Conservation (phyloP, 2,113 vertebrate genomes). For the Hylia prasina region DNA sequence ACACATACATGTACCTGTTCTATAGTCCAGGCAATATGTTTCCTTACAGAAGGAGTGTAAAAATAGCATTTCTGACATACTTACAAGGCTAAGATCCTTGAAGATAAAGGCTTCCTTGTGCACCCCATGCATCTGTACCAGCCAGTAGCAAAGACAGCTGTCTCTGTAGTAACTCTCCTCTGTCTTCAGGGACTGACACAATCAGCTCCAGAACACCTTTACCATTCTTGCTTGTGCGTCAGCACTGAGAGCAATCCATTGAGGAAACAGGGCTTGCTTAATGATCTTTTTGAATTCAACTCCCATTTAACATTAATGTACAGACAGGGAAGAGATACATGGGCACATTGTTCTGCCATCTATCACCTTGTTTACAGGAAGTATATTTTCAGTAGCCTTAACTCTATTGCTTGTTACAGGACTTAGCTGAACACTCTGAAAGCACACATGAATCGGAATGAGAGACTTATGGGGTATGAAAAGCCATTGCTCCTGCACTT, state of each 20-base stretch:
- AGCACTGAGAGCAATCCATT: background rate
- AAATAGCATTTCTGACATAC: background rate
- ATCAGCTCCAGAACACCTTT: background rate
- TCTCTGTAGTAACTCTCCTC: fast-evolving
- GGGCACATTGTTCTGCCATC: background rate
- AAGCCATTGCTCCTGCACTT: background rate
- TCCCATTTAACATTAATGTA: background rate
- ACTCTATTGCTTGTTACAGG: background rate
- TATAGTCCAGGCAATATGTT: background rate
- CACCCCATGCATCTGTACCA: background rate
- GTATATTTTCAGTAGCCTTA: background rate
- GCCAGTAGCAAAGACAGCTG: background rate
- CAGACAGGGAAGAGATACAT: background rate
- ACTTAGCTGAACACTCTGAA: background rate
- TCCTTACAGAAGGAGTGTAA: background rate
- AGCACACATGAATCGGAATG: background rate
- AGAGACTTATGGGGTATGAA: background rate
- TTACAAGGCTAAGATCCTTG: background rate
- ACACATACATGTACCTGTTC: background rate
- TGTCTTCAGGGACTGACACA: background rate
- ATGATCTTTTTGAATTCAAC: background rate
- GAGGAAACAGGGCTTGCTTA: background rate
- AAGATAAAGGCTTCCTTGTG: background rate
- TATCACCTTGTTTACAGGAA: background rate
- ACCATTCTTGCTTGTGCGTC: fast-evolving